Percentiles rank a stretch among this genome's conserved stretches.
Evolutionary conservation across 2,113 vertebrate genomes (phyloP).

Genomic region (Sebastes schlegelii): DNA sequence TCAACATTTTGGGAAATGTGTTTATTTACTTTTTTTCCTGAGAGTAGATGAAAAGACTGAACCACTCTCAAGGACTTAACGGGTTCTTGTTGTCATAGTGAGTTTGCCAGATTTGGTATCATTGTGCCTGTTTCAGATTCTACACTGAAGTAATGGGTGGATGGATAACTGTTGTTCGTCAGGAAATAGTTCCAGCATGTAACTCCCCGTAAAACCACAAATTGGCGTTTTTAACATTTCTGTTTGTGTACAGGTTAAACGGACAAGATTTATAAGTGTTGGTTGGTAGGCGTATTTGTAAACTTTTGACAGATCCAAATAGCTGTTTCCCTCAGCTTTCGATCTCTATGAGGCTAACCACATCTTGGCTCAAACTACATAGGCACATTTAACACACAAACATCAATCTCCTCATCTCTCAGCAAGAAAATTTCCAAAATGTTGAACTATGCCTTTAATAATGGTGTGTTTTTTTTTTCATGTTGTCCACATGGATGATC

Average conservation of each 20-base stretch:
- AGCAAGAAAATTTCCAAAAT: constrained; percentile 2
- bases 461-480: constrained; percentile 1
- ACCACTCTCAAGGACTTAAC: neutral
- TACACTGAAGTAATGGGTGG: neutral
- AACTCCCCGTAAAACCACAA: neutral
- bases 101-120: neutral
- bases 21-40: neutral
- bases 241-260: neutral
- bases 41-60: neutral
- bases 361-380: neutral
- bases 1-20: constrained; percentile 2
- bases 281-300: neutral
- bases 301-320: neutral
- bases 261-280: neutral
- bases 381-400: neutral
- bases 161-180: neutral
- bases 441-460: constrained; percentile 8
- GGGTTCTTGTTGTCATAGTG: too few species aligned
- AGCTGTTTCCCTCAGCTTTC: neutral
- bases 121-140: neutral
- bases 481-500: constrained; percentile 7
- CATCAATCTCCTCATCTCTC: neutral
- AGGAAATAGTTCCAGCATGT: neutral
- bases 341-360: neutral
- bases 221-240: neutral